A percentile compares a stretch with the other conserved stretches of the same genome.
These are phyloP conservation scores for Moxostoma hubbsi DNA, from an alignment of 2,797 vertebrate genomes.

Conservation along the genomic window DNA sequence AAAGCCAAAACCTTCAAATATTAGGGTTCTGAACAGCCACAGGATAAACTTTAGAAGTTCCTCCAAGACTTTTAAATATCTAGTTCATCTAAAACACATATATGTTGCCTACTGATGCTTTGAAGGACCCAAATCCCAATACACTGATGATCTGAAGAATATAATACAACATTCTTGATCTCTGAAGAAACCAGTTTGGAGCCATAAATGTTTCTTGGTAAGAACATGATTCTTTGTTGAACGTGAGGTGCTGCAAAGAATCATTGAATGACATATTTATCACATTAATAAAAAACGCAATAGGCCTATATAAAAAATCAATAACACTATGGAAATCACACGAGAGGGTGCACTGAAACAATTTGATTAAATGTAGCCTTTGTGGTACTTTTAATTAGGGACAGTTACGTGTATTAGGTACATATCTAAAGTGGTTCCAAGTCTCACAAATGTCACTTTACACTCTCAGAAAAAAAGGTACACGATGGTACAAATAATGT, in stretches of 20 bases:
- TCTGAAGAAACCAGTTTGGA: neutral
- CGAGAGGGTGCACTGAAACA: neutral
- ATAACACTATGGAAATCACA: neutral
- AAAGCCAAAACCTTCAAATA: neutral
- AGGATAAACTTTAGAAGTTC: too few relatives aligned
- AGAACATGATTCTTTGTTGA: neutral
- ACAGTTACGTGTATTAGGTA: neutral
- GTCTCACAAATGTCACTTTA: neutral
- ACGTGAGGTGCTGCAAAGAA: neutral
- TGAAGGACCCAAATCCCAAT: too few relatives aligned
- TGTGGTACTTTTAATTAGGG: neutral
- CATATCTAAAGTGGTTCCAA: conserved; percentile 23
- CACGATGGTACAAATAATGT: too few relatives aligned
- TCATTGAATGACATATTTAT: neutral
- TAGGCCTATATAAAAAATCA: neutral
- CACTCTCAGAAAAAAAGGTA: too few relatives aligned
- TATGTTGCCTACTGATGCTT: too few relatives aligned
- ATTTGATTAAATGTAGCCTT: neutral
- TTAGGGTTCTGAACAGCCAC: neutral
- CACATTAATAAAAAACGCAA: neutral
- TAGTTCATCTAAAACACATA: too few relatives aligned
- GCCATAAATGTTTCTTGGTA: neutral
- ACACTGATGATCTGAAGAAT: neutral
- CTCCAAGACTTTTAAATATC: too few relatives aligned
- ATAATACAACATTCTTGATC: neutral